Conservation (phyloP, 2,113 vertebrate genomes). For the Catagonus wagneri region DNA sequence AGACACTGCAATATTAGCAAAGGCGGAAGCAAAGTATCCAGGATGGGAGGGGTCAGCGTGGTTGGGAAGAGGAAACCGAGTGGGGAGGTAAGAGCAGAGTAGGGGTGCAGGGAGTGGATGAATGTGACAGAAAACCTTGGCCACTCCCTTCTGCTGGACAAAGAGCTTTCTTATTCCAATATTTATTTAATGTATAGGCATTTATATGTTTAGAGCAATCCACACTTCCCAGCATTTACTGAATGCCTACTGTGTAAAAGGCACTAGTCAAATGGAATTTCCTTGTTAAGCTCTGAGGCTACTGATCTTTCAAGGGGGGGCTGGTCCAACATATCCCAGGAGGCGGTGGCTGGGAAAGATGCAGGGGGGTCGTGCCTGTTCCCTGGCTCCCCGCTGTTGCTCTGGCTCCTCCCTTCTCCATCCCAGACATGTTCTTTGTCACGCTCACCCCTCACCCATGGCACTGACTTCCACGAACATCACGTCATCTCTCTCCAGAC, state of each 20-base stretch:
- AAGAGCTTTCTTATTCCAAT: background rate
- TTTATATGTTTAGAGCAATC: background rate
- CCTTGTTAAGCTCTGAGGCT: background rate
- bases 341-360: background rate
- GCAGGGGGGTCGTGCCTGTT: rapidly evolving
- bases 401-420: background rate
- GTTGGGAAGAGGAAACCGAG: background rate
- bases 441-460: background rate
- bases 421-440: background rate
- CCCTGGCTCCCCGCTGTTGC: too few species aligned
- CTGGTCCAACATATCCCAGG: background rate
- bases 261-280: background rate
- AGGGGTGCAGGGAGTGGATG: background rate
- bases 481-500: background rate
- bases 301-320: background rate
- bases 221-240: background rate
- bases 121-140: background rate
- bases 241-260: background rate
- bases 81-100: background rate
- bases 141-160: background rate
- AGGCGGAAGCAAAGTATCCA: background rate
- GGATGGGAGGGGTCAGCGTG: background rate
- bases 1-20: background rate
- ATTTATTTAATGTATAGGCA: background rate
- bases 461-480: background rate